Conservation (phyloP, 2,888 invertebrate species). For the Andrena fulva region DNA sequence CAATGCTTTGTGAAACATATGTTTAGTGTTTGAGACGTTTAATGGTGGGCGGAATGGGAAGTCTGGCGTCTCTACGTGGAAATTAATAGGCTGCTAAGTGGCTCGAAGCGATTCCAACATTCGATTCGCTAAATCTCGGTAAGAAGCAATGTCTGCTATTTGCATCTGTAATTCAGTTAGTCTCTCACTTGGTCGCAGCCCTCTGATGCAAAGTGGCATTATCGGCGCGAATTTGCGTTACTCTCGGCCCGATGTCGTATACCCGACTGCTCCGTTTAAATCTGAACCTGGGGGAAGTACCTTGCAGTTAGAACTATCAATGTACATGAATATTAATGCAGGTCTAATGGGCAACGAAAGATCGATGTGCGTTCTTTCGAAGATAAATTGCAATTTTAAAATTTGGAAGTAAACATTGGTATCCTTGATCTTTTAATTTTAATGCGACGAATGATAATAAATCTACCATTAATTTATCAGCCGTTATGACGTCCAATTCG, state of each 20-base stretch:
- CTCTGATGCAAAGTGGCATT: slow-evolving; percentile 81
- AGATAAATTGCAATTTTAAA: slow-evolving; percentile 42
- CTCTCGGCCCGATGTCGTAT: slow-evolving; percentile 63
- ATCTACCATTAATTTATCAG: too few species aligned
- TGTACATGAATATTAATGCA: slow-evolving; percentile 70
- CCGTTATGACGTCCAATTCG: neutral
- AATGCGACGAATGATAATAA: too few species aligned
- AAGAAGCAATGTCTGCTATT: slow-evolving; percentile 81
- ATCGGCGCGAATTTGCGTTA: slow-evolving; percentile 76
- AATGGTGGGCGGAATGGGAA: neutral
- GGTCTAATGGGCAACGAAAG: slow-evolving; percentile 45
- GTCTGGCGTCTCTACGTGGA: slow-evolving; percentile 69
- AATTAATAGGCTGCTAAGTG: slow-evolving; percentile 82
- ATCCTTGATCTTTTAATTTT: slow-evolving; percentile 18
- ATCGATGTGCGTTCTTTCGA: slow-evolving; percentile 29
- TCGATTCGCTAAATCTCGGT: slow-evolving; percentile 82
- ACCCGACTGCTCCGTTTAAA: slow-evolving; percentile 71
- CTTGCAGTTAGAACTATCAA: slow-evolving; percentile 68
- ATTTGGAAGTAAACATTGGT: neutral
- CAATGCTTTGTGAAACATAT: too few species aligned
- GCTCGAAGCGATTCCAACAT: slow-evolving; percentile 72
- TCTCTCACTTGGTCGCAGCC: slow-evolving; percentile 70
- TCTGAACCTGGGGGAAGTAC: slow-evolving; percentile 63
- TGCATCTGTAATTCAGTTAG: slow-evolving; percentile 82
- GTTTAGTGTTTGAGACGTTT: neutral